These are phyloP conservation scores for Ornithorhynchus anatinus DNA, from an alignment of 2,113 vertebrate genomes.

Conservation along the genomic window DNA sequence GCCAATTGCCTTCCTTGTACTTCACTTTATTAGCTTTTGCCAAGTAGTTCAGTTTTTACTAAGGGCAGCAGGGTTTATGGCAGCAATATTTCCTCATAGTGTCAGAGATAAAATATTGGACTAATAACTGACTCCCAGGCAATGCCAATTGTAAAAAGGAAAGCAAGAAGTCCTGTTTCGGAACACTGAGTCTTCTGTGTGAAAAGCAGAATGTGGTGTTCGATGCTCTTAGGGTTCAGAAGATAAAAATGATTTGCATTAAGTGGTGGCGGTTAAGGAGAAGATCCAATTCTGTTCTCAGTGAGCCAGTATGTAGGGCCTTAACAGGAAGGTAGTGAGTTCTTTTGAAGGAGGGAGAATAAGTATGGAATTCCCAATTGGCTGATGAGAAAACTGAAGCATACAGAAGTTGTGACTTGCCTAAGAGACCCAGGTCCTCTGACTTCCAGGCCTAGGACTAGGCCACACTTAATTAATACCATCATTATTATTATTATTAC, in stretches of 20 bases:
- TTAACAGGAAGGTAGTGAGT: background rate
- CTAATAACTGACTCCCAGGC: constrained; percentile 66
- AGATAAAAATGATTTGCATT: constrained; percentile 60
- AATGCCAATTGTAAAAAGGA: constrained; percentile 53
- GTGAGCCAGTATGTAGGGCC: background rate
- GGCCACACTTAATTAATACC: too few relatives aligned
- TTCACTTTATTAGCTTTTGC: constrained; percentile 72
- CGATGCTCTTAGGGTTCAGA: constrained; percentile 39
- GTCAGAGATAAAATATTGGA: constrained; percentile 71
- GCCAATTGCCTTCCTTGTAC: constrained; percentile 55
- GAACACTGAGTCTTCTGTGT: constrained; percentile 41
- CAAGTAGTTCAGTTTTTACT: constrained; percentile 70
- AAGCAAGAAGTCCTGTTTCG: constrained; percentile 51
- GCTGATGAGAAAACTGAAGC: too few relatives aligned
- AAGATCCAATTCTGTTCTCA: constrained; percentile 39
- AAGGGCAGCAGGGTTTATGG: constrained; percentile 69
- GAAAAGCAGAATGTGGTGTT: constrained; percentile 38
- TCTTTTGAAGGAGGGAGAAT: too few relatives aligned
- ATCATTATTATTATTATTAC: too few relatives aligned
- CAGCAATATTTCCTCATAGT: constrained; percentile 66
- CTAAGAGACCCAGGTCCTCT: too few relatives aligned
- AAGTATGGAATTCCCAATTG: too few relatives aligned
- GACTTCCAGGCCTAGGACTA: too few relatives aligned
- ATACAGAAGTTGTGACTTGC: too few relatives aligned
- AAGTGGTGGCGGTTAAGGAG: constrained; percentile 42